These are phyloP conservation scores for Drosophila setosimentum DNA, from an alignment of 2,888 invertebrate genomes.

Conservation along the genomic window DNA sequence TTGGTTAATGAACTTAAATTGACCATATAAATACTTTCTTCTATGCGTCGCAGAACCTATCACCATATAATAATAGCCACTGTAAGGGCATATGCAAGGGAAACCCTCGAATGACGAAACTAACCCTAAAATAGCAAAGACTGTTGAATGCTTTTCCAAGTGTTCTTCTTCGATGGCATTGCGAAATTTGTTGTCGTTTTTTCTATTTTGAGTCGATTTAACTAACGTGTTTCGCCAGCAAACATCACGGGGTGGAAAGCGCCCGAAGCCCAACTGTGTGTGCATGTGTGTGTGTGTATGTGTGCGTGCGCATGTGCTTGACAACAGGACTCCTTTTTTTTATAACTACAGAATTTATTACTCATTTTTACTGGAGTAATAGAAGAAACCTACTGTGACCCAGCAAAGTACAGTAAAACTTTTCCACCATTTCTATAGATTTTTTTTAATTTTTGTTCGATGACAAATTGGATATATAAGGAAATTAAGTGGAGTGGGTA, in stretches of 20 bases:
- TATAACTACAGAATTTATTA: slow-evolving; percentile 37
- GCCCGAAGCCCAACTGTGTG: slow-evolving; percentile 32
- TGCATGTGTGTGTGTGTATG: slow-evolving; percentile 1
- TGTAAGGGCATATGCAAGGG: slow-evolving; percentile 20
- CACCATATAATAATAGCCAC: neutral
- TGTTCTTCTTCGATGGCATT: slow-evolving; percentile 31
- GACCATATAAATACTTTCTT: neutral
- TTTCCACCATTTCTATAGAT: slow-evolving; percentile 18
- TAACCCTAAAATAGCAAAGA: slow-evolving; percentile 58
- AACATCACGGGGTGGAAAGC: slow-evolving; percentile 79
- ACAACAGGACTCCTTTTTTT: slow-evolving; percentile 48
- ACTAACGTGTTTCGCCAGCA: slow-evolving; percentile 74
- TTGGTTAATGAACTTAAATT: neutral
- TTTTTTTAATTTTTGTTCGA: slow-evolving; percentile 1
- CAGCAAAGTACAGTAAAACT: slow-evolving; percentile 71
- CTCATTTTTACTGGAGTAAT: slow-evolving; percentile 35
- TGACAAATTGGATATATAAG: slow-evolving; percentile 5
- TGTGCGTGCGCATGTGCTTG: slow-evolving; percentile 42
- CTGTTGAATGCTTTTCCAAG: slow-evolving; percentile 29
- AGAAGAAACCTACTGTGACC: slow-evolving; percentile 2
- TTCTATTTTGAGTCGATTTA: slow-evolving; percentile 56
- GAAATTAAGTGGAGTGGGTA: neutral
- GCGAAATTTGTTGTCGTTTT: slow-evolving; percentile 48
- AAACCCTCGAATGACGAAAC: slow-evolving; percentile 47
- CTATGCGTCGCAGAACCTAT: neutral